Base-by-base conservation (phyloP, 2,797 vertebrate genomes). In the Rhyacichthys aspro region DNA sequence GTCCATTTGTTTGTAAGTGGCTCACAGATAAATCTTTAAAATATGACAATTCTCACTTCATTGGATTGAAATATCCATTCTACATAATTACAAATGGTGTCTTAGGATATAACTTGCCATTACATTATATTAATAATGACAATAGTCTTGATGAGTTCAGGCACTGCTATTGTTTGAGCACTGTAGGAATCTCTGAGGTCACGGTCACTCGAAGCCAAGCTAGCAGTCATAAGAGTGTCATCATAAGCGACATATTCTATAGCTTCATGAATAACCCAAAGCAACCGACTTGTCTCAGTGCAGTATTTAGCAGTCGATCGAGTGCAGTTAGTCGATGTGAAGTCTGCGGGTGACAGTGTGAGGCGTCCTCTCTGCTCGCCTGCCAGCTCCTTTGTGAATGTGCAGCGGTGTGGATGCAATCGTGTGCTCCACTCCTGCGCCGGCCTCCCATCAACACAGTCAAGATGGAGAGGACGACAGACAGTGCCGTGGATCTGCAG, bases 361-460 rank as follows among this genome's bases (percentile, higher is more conserved):
- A 57, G 46, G 69, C 74, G 59, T 69, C 67, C 78, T 64, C 74
- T 66, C 66, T 67, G 72, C 64, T 63, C 55, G 62, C 59, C 61
- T 58, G 62, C 59, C 61, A 64, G 73, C 71, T 78, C 48, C 78
- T 86, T 87, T 88, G 86, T 89, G 54, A 72, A 72, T 86, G 87
- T 87, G 79, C 83, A 85, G 46, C 76, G 84, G 78, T 62, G 82
- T 82, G 82, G 75, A 87, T 33, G 74, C 73, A 86, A 85, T 89
- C 84, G 75, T 83, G 80, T 76, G 72, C 78, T 85, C 67, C 23
- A 11, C 62, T 70, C 78, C 64, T 60, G 56, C 68, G 74, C 68
- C 74, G 50, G 74, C 70, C 70, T 59, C 33, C n/a, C 44, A 52
- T 75, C 66, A 60, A n/a, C n/a, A 61, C 55, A 67, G 43, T 74